phyloP scores from a whole-genome alignment of 1,140 invertebrate genomes.

The Ceratoteleas bidentatus region DNA sequence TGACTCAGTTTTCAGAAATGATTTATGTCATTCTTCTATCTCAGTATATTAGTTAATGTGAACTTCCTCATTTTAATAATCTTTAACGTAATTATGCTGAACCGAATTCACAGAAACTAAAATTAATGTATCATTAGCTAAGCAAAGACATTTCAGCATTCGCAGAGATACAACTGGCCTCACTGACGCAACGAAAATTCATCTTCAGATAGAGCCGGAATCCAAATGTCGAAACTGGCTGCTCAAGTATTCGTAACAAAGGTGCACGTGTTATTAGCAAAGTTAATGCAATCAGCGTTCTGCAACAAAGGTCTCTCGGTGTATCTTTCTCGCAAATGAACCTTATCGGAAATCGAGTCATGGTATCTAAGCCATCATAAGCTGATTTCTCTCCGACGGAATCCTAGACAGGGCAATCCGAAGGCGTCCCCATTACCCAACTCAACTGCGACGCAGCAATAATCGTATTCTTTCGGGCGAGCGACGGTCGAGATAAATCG shows the following conservation, averaged over 20 bases:
- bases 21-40: too few relatives aligned
- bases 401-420: slow-evolving; percentile 18
- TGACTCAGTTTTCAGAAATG: too few relatives aligned
- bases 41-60: too few relatives aligned
- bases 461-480: background rate
- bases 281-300: slow-evolving; percentile 20
- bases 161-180: too few relatives aligned
- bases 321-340: slow-evolving; percentile 27
- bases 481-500: background rate
- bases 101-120: too few relatives aligned
- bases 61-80: too few relatives aligned
- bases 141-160: too few relatives aligned
- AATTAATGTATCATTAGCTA: too few relatives aligned
- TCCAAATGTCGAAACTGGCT: background rate
- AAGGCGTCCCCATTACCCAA: slow-evolving; percentile 6
- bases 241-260: background rate
- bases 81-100: too few relatives aligned
- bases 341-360: slow-evolving; percentile 32
- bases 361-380: slow-evolving; percentile 32
- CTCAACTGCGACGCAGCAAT: slow-evolving; percentile 3
- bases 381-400: slow-evolving; percentile 23
- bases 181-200: too few relatives aligned
- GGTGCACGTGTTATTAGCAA: slow-evolving; percentile 1
- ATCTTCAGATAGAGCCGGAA: background rate
- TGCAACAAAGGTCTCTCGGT: slow-evolving; percentile 11